These are phyloP conservation scores for Papilio xuthus DNA, from an alignment of 1,140 invertebrate genomes.

Conservation along the genomic window DNA sequence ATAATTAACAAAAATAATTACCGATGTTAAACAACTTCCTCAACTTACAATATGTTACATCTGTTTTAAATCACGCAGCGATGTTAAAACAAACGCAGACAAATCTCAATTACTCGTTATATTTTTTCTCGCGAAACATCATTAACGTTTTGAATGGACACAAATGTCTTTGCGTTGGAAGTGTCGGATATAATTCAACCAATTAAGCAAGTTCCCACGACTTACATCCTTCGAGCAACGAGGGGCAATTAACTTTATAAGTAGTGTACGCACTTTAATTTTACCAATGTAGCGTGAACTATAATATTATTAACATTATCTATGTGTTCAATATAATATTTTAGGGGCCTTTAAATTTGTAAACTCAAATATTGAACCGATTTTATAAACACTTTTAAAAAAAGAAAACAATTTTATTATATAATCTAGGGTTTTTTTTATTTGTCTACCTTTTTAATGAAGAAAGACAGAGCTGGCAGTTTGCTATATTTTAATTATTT, in stretches of 20 bases:
- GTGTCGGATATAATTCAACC: slow-evolving; percentile 65
- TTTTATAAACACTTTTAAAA: no score
- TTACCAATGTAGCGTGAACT: neutral
- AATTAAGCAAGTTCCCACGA: slow-evolving; percentile 70
- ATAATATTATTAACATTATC: neutral
- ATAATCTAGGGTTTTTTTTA: no score
- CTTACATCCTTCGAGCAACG: slow-evolving; percentile 57
- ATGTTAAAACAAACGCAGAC: neutral
- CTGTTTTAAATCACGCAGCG: slow-evolving; percentile 9
- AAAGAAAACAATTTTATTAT: no score
- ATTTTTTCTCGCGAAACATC: slow-evolving; percentile 49
- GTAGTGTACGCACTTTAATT: neutral
- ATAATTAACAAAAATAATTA: neutral
- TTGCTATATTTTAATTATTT: no score
- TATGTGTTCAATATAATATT: neutral
- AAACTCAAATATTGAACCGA: no score
- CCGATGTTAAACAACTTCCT: slow-evolving; percentile 11
- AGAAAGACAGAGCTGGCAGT: no score
- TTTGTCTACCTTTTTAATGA: no score
- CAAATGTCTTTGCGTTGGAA: slow-evolving; percentile 56
- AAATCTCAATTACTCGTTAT: slow-evolving; percentile 11
- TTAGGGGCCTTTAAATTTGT: neutral
- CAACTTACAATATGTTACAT: neutral
- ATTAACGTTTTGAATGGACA: slow-evolving; percentile 64
- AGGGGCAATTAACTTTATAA: slow-evolving; percentile 39